These are phyloP conservation scores for Amphimedon queenslandica DNA, from an alignment of 37 sponge, comb jelly and placozoan genomes.

Conservation along the genomic window DNA sequence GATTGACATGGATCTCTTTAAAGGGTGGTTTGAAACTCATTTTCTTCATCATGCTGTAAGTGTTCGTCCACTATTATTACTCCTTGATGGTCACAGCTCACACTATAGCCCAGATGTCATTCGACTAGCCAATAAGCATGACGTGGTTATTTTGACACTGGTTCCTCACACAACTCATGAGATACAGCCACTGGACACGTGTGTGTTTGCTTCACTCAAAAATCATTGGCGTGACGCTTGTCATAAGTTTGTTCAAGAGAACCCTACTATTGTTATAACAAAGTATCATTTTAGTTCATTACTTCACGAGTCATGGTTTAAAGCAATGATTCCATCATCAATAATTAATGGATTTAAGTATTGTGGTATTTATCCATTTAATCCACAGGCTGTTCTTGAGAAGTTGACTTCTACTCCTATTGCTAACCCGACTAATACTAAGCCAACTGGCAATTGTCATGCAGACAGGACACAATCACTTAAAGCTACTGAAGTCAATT, in stretches of 20 bases:
- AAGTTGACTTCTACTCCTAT: too few relatives aligned
- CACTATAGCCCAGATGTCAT: too few relatives aligned
- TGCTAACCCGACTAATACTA: too few relatives aligned
- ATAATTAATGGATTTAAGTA: constrained; percentile 26
- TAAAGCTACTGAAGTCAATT: too few relatives aligned
- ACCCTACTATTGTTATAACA: constrained; percentile 23
- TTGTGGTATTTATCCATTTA: constrained; percentile 37
- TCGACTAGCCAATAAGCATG: too few relatives aligned
- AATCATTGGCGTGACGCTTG: constrained; percentile 32
- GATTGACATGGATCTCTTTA: constrained; percentile 53
- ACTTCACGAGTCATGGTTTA: constrained; percentile 47
- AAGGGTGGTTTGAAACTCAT: constrained; percentile 43
- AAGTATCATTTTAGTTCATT: constrained; percentile 29
- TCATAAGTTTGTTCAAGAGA: constrained; percentile 20
- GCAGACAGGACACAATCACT: too few relatives aligned
- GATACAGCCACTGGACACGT: constrained; percentile 49
- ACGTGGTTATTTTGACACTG: constrained; percentile 19
- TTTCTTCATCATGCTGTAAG: too few relatives aligned
- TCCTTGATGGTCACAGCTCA: too few relatives aligned
- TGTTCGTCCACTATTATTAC: too few relatives aligned
- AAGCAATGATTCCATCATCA: constrained; percentile 29
- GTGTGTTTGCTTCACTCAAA: constrained; percentile 47
- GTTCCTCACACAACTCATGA: constrained; percentile 53
- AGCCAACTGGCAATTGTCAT: too few relatives aligned
- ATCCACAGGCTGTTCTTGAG: constrained; percentile 26